Evolutionary conservation across 2,797 vertebrate genomes (phyloP).

Genomic region (Oreochromis mossambicus): DNA sequence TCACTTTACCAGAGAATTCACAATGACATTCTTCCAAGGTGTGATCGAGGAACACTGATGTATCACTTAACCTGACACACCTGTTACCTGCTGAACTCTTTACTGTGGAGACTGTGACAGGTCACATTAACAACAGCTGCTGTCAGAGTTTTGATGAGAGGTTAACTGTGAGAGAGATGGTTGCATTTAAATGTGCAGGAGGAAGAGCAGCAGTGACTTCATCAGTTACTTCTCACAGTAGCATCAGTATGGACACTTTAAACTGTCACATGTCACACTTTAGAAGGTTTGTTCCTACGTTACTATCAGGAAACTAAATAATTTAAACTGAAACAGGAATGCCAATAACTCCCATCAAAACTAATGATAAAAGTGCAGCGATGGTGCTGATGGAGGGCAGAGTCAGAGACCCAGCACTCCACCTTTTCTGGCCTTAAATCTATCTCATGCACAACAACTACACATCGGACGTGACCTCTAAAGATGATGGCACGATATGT

Average conservation of each 20-base stretch:
- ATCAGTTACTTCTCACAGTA: neutral
- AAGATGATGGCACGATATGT: neutral
- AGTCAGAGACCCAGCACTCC: neutral
- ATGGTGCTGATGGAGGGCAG: neutral
- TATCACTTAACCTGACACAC: neutral
- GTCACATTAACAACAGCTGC: neutral
- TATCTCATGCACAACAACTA: rapidly evolving
- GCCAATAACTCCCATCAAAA: neutral
- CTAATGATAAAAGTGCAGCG: rapidly evolving
- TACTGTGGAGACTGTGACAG: neutral
- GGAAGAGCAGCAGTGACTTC: neutral
- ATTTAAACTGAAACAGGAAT: neutral
- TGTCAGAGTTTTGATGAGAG: neutral
- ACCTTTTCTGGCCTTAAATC: neutral
- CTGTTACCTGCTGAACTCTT: neutral
- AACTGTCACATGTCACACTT: rapidly evolving
- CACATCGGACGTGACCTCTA: neutral
- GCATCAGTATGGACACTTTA: neutral
- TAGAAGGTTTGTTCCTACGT: no score
- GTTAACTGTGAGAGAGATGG: rapidly evolving
- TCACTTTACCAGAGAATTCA: no score
- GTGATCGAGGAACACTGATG: neutral
- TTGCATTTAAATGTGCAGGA: neutral
- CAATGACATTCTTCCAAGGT: no score
- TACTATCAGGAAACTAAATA: neutral